phyloP scores from a whole-genome alignment of 2,797 vertebrate species.

The Ceryle rudis region DNA sequence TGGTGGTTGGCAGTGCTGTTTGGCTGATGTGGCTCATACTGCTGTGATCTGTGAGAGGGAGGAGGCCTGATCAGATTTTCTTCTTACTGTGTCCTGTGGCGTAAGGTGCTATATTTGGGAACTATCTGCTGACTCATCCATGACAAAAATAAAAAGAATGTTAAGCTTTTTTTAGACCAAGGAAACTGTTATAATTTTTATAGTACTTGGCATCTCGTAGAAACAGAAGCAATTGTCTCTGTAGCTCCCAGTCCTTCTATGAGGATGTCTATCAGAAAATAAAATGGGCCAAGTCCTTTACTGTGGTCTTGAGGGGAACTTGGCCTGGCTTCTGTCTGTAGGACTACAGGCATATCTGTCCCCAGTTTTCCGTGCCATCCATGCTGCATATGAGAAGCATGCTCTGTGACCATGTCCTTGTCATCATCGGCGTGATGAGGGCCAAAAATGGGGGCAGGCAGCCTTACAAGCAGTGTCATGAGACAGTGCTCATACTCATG shows the following conservation, averaged over 20 bases:
- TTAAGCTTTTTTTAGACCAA: conserved; percentile 18
- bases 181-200: not conserved
- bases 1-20: not conserved
- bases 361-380: not conserved
- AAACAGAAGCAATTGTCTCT: conserved; percentile 1
- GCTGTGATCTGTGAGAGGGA: not conserved
- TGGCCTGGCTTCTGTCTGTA: not conserved
- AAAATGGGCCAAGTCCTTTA: not conserved
- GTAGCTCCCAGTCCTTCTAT: not conserved
- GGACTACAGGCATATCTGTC: fast-evolving
- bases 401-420: not conserved
- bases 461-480: fast-evolving
- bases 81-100: conserved; percentile 1
- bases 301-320: not conserved
- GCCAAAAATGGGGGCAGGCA: not conserved
- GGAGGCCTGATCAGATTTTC: not conserved
- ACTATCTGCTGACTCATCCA: conserved; percentile 60
- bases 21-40: not conserved
- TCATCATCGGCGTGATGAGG: not conserved
- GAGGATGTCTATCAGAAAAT: not conserved
- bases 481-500: not conserved
- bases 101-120: conserved; percentile 33
- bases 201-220: not conserved
- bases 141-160: conserved; percentile 31
- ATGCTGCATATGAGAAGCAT: not conserved